Base-by-base conservation (phyloP, 2,888 invertebrate genomes). In the Sthenelais limicola region DNA sequence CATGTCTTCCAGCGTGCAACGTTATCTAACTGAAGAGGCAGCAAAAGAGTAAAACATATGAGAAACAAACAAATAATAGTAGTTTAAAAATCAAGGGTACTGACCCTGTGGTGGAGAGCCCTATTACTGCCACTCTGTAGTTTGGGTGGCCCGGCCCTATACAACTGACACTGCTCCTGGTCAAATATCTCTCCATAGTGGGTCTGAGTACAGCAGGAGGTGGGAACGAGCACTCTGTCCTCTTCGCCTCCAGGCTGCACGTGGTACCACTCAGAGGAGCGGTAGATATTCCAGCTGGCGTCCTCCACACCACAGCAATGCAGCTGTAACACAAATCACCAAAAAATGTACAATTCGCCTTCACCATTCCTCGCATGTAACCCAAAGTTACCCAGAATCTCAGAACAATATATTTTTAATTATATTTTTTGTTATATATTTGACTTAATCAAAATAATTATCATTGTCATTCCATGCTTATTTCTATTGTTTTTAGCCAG, bases 281-380 rank as follows among this genome's bases (percentile, higher is more conserved):
- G 2, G 56, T 56, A 56, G n/a, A 56, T 33, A 28, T 33, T 32
- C 56, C 56, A 56, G 33, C 32, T 56, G 56, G 56, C 56, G 56
- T 56, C 56, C 21, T 56, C 56, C 32, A 56, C 56, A 1, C 30
- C 56, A 28, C 56, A 56, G 56, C 56, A 56, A 33, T 56, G 33
- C 56, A 56, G 18, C 56, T 56, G n/a, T 3, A 26, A n/a, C n/a
- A n/a, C n/a, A n/a, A n/a, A n/a, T n/a, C n/a, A n/a, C n/a, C n/a
- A n/a, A n/a, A n/a, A n/a, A n/a, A n/a, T n/a, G n/a, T n/a, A n/a
- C n/a, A n/a, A n/a, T n/a, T n/a, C n/a, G n/a, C n/a, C n/a, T n/a
- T n/a, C n/a, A n/a, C n/a, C n/a, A n/a, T n/a, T n/a, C n/a, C n/a
- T n/a, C n/a, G n/a, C n/a, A n/a, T n/a, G n/a, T n/a, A n/a, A n/a